Conservation (phyloP, 2,888 invertebrate genomes). For the Drosophila peninsularis region DNA sequence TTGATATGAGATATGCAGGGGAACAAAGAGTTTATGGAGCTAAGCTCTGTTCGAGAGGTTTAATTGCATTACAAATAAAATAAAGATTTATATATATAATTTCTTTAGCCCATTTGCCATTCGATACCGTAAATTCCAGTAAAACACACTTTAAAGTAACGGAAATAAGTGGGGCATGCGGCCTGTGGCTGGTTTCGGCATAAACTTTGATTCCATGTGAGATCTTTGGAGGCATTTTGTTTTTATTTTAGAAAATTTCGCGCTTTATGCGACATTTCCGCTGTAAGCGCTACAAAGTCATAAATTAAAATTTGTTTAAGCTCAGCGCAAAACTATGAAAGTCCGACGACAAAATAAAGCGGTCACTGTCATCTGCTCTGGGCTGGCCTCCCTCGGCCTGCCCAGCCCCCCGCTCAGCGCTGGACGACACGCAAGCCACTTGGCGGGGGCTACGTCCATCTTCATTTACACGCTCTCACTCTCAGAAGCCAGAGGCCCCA, state of each 20-base stretch:
- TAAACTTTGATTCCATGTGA: slow-evolving; percentile 56
- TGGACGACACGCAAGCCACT: slow-evolving; percentile 62
- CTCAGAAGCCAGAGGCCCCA: slow-evolving; percentile 24
- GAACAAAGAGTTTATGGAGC: no score
- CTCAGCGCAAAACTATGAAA: slow-evolving; percentile 46
- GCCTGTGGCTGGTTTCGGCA: slow-evolving; percentile 23
- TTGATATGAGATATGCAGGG: no score
- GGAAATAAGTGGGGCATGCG: slow-evolving; percentile 9
- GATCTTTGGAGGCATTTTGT: slow-evolving; percentile 25
- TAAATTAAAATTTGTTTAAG: slow-evolving; percentile 78
- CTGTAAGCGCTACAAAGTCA: slow-evolving; percentile 65
- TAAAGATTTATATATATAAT: no score
- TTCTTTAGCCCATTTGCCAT: no score
- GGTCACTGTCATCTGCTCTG: slow-evolving; percentile 70
- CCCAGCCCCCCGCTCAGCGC: neutral
- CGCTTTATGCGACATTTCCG: slow-evolving; percentile 80
- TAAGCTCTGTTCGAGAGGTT: no score
- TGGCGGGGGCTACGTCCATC: slow-evolving; percentile 66
- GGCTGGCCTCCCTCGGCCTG: neutral
- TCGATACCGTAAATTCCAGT: neutral
- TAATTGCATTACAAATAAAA: no score
- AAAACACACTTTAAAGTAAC: neutral
- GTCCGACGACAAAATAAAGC: slow-evolving; percentile 63
- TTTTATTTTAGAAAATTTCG: slow-evolving; percentile 51
- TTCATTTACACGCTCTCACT: slow-evolving; percentile 67